Base-by-base conservation (phyloP, 2,113 vertebrate species). In the Centropus unirufus region DNA sequence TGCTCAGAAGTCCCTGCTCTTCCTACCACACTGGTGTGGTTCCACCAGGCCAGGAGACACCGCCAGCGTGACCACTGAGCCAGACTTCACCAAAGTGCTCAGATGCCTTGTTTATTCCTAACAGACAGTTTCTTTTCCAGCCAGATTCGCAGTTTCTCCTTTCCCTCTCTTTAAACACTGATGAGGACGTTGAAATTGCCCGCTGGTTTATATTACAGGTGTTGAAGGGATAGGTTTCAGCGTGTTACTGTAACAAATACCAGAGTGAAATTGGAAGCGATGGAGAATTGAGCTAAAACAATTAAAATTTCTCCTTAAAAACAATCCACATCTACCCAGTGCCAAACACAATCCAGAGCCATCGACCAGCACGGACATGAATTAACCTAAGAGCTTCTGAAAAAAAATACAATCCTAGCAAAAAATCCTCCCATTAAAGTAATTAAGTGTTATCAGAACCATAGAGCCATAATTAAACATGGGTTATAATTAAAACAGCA, bases 401-500 rank as follows among this genome's bases (percentile, higher is more conserved):
- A 62, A 88, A 81, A 81, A 47, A 74, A n/a, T 5, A 22, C 16
- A 92, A 52, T n/a, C 90, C 69, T 68, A 49, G 57, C 73, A 89
- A 86, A 92, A 87, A 84, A 18, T 68, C 61, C 29, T 90, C 58
- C 90, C 87, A 93, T 92, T 90, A 95, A 90, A 95, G 86, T 90
- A 96, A 96, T 92, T 95, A 94, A 89, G 29, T 83, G 88, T 89
- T 93, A 95, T 94, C 94, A 94, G 86, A 90, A 95, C 36, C 85
- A 91, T 49, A 90, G 40, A 87, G 30, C 73, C 73, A 76, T 90
- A 96, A 94, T 95, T 96, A 96, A 90, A 90, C 44, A 64, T 0
- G 32, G 76, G 90, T 93, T 90, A 54, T 82, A 90, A 96, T 95
- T 92, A 96, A 96, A 96, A 52, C 88, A 95, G 88, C 90, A 75